Base-by-base conservation (phyloP, 2,888 invertebrate species). In the Chloroclystis v-ata region DNA sequence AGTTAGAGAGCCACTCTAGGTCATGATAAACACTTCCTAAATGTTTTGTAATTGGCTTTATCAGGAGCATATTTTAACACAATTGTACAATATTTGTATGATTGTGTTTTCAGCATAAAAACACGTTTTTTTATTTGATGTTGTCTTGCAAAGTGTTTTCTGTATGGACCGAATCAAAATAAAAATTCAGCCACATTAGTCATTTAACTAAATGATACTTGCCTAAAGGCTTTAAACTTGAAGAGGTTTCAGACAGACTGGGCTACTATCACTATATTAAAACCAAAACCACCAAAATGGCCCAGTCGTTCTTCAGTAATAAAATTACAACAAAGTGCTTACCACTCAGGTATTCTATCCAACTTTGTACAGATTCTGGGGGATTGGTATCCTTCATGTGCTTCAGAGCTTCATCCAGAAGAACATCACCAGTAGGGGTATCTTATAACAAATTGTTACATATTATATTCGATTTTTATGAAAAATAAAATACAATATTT, bases 281-380 rank as follows among this genome's bases (percentile, higher is more conserved):
- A n/a, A n/a, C n/a, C n/a, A n/a, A n/a, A n/a, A n/a, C n/a, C n/a
- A n/a, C n/a, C n/a, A n/a, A n/a, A n/a, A n/a, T n/a, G n/a, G n/a
- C n/a, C n/a, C n/a, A n/a, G n/a, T n/a, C n/a, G n/a, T 20, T 2
- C 5, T 20, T 20, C 5, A 20, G 2, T 20, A 20, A 2, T 20
- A 20, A 20, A 4, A 5, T 20, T 20, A 20, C 20, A 20, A 32
- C 5, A 20, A n/a, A 29, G 14, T 43, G 84, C 90, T 78, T 78
- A 96, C 97, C 99, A 89, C 98, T 98, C 39, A 99, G 90, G 88
- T 99, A 99, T 90, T 99, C 99, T 82, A 99, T 97, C 99, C 99
- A 99, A 85, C 96, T 97, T 82, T 98, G 98, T 30, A 99, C 97
- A 48, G 96, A 94, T 89, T 99, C 99, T 47, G 97, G 94, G 32